A percentile compares a stretch with the other conserved stretches of the same genome.
Evolutionary conservation across 2,113 vertebrate genomes (phyloP).

Genomic region (Lampris megalopsis): DNA sequence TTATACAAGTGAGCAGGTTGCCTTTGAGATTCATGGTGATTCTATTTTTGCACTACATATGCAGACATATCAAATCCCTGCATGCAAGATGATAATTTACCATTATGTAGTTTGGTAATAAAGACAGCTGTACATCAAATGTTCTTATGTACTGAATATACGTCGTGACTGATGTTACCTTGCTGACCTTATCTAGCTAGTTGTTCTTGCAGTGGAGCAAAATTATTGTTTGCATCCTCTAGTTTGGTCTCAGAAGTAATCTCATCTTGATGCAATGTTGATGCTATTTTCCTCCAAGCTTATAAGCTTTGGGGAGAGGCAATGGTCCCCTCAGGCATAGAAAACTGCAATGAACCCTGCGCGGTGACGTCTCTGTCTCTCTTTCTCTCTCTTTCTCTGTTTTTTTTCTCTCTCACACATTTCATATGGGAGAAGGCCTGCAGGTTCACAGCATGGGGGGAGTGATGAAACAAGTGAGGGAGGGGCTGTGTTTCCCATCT

Average conservation of each 20-base stretch:
- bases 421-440: slow-evolving; percentile 62
- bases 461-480: slow-evolving; percentile 65
- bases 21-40: slow-evolving; percentile 24
- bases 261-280: slow-evolving; percentile 62
- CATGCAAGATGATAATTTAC: not conserved
- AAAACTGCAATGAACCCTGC: slow-evolving; percentile 68
- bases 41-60: not conserved
- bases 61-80: not conserved
- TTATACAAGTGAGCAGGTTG: slow-evolving; percentile 31
- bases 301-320: slow-evolving; percentile 48
- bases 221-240: slow-evolving; percentile 40
- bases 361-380: slow-evolving; percentile 48
- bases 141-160: too few relatives aligned
- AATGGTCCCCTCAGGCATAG: slow-evolving; percentile 56
- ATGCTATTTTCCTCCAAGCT: slow-evolving; percentile 68
- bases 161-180: not conserved
- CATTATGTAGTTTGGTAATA: too few relatives aligned
- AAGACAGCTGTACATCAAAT: too few relatives aligned
- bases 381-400: slow-evolving; percentile 27
- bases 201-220: slow-evolving; percentile 8
- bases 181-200: not conserved
- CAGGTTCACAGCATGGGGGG: slow-evolving; percentile 68
- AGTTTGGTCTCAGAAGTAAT: slow-evolving; percentile 43
- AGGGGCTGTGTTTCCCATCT: slow-evolving; percentile 69
- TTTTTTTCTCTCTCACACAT: slow-evolving; percentile 52